Base-by-base conservation (phyloP, 1,140 invertebrate species). In the Drosophila pectinifera region DNA sequence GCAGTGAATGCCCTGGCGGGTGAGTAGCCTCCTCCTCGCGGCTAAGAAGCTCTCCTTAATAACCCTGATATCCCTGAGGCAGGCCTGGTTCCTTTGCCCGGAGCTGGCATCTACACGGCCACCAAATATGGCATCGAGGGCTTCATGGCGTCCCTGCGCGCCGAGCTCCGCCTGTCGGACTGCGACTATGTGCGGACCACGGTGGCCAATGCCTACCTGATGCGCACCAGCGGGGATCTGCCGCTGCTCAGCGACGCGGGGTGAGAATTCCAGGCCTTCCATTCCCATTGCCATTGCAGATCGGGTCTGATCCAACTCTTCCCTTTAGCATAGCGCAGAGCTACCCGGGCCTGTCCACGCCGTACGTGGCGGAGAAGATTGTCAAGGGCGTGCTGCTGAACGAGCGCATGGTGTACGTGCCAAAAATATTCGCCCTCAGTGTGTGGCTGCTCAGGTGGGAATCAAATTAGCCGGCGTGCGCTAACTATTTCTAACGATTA, bases 91-190 rank as follows among this genome's bases (percentile, higher is more conserved):
- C 72, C 91, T 0, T 46, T 92, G 56, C 85, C 85, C 1, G 88
- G 81, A 31, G 90, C 91, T n/a, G 91, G 91, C 5, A 89, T 91
- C 46, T 92, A 92, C 57, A 89, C 90, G 5, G 82, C 91, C 34
- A 92, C 91, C 7, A 92, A 92, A 55, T 92, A 91, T 46, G 91
- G 90, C 13, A 91, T 92, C 45, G 65, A 89, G 64, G 91, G 91
- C 13, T 92, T 92, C 26, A 92, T 92, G 89, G 89, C 86, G 2
- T 65, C 89, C 1, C 67, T 92, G 18, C 65, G 89, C 0, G 79
- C 84, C 5, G 91, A 92, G 42, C 48, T 92, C 22, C 80, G 86
- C 7, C 75, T 90, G 14, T 91, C 85, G 14, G 90, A 91, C 42
- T 85, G 84, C 45, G 90, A 92, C 55, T 92, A 80, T 56, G 82